Conservation (phyloP, 1,140 invertebrate genomes). For the Cherax destructor region DNA sequence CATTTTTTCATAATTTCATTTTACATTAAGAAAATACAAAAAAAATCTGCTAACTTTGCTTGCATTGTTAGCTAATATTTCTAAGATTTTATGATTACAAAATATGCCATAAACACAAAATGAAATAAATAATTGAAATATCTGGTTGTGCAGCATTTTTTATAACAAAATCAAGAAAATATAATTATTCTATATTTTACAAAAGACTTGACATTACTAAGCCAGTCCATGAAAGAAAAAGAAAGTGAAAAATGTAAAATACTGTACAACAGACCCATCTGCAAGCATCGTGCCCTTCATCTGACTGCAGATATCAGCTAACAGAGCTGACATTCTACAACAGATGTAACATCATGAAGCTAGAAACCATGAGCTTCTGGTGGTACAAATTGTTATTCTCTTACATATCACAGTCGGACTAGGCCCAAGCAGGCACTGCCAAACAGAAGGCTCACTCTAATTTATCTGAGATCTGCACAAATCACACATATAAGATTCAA, state of each 20-base stretch:
- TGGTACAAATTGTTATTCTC: conserved; percentile 7
- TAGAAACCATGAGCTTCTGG: background rate
- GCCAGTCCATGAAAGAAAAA: background rate
- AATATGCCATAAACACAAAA: background rate
- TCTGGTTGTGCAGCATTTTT: background rate
- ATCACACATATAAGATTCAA: background rate
- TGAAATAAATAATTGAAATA: background rate
- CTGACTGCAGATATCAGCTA: background rate
- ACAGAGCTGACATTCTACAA: no score
- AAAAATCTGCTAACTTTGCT: background rate
- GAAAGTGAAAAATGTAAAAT: background rate
- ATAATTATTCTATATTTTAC: background rate
- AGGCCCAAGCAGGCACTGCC: background rate
- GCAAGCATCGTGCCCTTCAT: background rate
- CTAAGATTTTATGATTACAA: background rate
- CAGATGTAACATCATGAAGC: background rate
- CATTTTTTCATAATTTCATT: background rate
- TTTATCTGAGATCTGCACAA: background rate
- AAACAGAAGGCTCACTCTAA: background rate
- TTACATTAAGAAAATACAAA: background rate
- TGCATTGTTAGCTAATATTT: background rate
- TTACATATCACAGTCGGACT: conserved; percentile 15
- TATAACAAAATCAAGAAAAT: background rate
- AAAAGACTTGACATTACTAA: background rate
- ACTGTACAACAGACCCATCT: background rate